Evolutionary conservation across 2,888 invertebrate genomes (phyloP), one percentile per base, ranked within the genome.

Genomic region (Lordiphosa fenestrarum): DNA sequence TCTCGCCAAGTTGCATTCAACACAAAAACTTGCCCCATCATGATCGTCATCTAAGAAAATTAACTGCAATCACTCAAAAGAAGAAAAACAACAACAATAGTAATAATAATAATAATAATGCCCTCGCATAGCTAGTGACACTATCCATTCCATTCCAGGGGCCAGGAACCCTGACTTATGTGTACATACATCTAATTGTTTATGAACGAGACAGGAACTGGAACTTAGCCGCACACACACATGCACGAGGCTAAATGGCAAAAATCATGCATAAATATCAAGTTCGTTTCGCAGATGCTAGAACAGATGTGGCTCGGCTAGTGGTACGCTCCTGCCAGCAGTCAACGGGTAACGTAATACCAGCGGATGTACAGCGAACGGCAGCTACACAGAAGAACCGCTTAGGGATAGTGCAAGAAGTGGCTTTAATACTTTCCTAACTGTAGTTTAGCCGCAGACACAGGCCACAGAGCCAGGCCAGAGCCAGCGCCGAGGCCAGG

Each of bases 391-490:
- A 49, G 55, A 39, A 50, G 37, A 30, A 36, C 19, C 54, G 39
- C 48, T 44, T 61, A 62, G 49, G 61, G 54, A 62, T 61, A 54
- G 61, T 41, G 37, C 63, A 56, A 48, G 50, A 51, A 46, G 64
- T 42, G 63, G 63, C 63, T 61, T 35, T 38, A 47, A 59, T 51
- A 61, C 59, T 47, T 48, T 59, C 25, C 59, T 63, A 63, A 63
- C 63, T 63, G 63, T 63, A 57, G 35, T 50, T 55, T 48, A 58
- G 58, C 58, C 55, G 21, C 54, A 53, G 40, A 44, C 15, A 33
- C 44, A 33, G 42, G 15, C 42, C 30, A 44, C 40, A 40, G 40
- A 19, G 10, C 9, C 13, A 42, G 30, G 42, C 25, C 5, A 42
- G 7, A 44, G 42, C 15, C 6, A 40, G 4, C 21, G 19, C 53